These are phyloP conservation scores for Plagodis pulveraria DNA, from an alignment of 2,888 invertebrate genomes.

Conservation along the genomic window DNA sequence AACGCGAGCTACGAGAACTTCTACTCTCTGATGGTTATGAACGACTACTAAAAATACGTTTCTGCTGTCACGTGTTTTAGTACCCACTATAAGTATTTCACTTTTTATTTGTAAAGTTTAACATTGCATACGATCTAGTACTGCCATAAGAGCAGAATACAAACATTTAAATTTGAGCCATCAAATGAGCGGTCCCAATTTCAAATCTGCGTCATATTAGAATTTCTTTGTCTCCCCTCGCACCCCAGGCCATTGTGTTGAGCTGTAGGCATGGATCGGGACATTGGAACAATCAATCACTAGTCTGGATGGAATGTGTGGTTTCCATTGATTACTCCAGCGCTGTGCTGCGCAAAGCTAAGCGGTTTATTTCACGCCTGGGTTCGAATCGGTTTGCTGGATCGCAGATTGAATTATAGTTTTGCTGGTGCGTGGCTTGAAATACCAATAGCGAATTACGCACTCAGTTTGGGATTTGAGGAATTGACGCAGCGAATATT, in stretches of 20 bases:
- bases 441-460: slow-evolving; percentile 26
- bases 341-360: slow-evolving; percentile 31
- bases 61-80: too few species aligned
- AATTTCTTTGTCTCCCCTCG: slow-evolving; percentile 27
- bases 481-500: slow-evolving; percentile 14
- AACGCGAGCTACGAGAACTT: too few species aligned
- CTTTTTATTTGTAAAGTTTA: too few species aligned
- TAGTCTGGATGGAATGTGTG: slow-evolving; percentile 38
- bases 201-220: slow-evolving; percentile 25
- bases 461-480: slow-evolving; percentile 6
- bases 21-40: too few species aligned
- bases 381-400: slow-evolving; percentile 31
- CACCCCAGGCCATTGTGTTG: slow-evolving; percentile 20
- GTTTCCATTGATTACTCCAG: slow-evolving; percentile 39
- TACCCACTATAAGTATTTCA: too few species aligned
- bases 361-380: slow-evolving; percentile 37
- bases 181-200: slow-evolving; percentile 16
- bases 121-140: not conserved
- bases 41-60: too few species aligned
- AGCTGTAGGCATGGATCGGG: slow-evolving; percentile 24
- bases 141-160: slow-evolving; percentile 12
- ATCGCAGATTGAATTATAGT: slow-evolving; percentile 33
- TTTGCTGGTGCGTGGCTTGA: slow-evolving; percentile 26
- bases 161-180: slow-evolving; percentile 15
- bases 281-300: slow-evolving; percentile 39